Percentiles rank a stretch among this genome's conserved stretches.
These are phyloP conservation scores for Scaptomyza polygonia DNA, from an alignment of 2,888 invertebrate genomes.

Conservation along the genomic window DNA sequence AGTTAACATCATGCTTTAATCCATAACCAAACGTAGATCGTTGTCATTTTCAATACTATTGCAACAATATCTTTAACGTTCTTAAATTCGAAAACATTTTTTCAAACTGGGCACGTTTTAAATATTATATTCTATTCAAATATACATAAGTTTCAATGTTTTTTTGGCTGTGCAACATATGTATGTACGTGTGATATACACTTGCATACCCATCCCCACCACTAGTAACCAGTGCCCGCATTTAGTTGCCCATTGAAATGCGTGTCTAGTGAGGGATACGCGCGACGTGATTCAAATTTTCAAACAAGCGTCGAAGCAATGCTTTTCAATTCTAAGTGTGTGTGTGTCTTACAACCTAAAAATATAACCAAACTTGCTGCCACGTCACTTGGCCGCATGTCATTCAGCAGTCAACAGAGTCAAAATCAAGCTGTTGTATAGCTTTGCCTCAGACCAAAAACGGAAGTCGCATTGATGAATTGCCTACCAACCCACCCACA, in stretches of 20 bases:
- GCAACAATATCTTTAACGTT: neutral
- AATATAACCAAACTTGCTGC: conserved; percentile 60
- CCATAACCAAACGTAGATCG: no score
- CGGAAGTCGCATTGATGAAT: conserved; percentile 76
- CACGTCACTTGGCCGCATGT: conserved; percentile 63
- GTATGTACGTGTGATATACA: conserved; percentile 23
- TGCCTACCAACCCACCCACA: conserved; percentile 31
- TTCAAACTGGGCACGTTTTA: conserved; percentile 25
- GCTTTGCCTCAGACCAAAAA: conserved; percentile 62
- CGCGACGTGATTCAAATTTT: conserved; percentile 77
- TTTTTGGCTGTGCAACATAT: conserved; percentile 24
- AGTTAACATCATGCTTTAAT: no score
- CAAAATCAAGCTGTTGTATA: conserved; percentile 60
- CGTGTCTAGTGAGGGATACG: conserved; percentile 78
- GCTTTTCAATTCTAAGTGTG: conserved; percentile 12
- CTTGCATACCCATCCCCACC: neutral
- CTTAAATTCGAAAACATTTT: neutral
- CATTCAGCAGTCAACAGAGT: conserved; percentile 50
- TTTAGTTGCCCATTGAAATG: conserved; percentile 67
- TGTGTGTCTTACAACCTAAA: conserved; percentile 27
- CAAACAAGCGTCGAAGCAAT: conserved; percentile 42
- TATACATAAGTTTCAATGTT: conserved; percentile 40
- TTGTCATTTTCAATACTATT: neutral
- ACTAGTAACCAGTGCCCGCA: conserved; percentile 12
- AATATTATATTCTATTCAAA: conserved; percentile 17